Conservation (phyloP, 2,797 vertebrate genomes). For the Zalophus californianus region DNA sequence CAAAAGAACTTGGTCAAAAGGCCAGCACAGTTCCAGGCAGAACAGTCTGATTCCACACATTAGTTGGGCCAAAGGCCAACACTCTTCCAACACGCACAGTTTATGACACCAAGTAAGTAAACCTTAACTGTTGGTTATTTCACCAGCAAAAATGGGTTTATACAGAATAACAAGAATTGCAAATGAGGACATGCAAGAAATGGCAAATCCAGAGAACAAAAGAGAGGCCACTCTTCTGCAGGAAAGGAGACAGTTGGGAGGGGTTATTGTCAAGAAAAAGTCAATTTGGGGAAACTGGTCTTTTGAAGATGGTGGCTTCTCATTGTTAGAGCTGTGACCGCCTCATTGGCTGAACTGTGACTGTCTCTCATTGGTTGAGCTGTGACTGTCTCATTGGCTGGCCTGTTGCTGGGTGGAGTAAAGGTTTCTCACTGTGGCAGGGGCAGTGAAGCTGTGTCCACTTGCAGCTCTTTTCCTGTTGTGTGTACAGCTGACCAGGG, state of each 20-base stretch:
- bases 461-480: neutral
- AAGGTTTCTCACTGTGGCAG: neutral
- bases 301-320: neutral
- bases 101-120: neutral
- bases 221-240: neutral
- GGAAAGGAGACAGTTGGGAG: neutral
- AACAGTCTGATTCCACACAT: neutral
- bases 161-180: neutral
- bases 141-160: neutral
- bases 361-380: too few relatives aligned
- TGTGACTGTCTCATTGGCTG: neutral
- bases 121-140: neutral
- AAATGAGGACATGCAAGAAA: neutral
- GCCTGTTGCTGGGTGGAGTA: neutral
- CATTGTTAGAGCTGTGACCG: too few relatives aligned
- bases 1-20: neutral
- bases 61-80: neutral
- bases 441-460: neutral
- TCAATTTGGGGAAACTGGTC: neutral
- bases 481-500: neutral
- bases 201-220: neutral
- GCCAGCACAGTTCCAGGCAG: neutral
- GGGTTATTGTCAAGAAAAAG: too few relatives aligned
- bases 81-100: neutral
- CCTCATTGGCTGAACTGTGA: too few relatives aligned